These are phyloP conservation scores for Zeuzera pyrina DNA, from an alignment of 2,888 invertebrate species.

Conservation along the genomic window DNA sequence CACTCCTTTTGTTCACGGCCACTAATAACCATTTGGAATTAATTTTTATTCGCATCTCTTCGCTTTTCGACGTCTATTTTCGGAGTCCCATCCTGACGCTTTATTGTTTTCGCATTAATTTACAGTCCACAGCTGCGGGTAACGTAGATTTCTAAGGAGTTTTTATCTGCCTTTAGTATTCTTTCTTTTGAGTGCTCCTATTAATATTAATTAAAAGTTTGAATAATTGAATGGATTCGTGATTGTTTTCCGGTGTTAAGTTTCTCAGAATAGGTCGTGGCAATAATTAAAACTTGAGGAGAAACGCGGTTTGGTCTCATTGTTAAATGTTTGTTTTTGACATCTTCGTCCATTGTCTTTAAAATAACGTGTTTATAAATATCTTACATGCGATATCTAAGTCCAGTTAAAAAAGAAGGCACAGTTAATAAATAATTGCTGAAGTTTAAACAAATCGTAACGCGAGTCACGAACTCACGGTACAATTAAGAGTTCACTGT, in stretches of 20 bases:
- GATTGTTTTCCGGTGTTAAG: constrained; percentile 62
- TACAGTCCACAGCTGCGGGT: constrained; percentile 65
- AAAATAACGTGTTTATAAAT: too few relatives aligned
- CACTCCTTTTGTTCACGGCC: constrained; percentile 45
- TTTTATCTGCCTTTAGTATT: constrained; percentile 64
- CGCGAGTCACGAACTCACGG: constrained; percentile 52
- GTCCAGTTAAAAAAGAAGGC: constrained; percentile 11
- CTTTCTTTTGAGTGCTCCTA: constrained; percentile 68
- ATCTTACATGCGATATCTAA: too few relatives aligned
- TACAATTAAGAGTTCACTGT: constrained; percentile 54
- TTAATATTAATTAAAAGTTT: constrained; percentile 74
- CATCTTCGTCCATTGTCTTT: too few relatives aligned
- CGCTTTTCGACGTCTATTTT: constrained; percentile 34
- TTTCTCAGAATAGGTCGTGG: constrained; percentile 51
- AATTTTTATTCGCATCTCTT: constrained; percentile 51
- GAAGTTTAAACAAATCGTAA: constrained; percentile 32
- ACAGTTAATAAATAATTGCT: constrained; percentile 3
- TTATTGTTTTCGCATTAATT: constrained; percentile 72
- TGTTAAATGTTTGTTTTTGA: constrained; percentile 51
- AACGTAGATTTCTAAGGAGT: constrained; percentile 67
- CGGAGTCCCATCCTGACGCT: constrained; percentile 45
- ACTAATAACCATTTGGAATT: constrained; percentile 63
- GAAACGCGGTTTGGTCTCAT: constrained; percentile 29
- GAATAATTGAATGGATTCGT: constrained; percentile 68
- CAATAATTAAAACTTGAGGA: constrained; percentile 62